Base-by-base conservation (phyloP, 2,797 vertebrate species). In the Chrysocyon brachyurus region DNA sequence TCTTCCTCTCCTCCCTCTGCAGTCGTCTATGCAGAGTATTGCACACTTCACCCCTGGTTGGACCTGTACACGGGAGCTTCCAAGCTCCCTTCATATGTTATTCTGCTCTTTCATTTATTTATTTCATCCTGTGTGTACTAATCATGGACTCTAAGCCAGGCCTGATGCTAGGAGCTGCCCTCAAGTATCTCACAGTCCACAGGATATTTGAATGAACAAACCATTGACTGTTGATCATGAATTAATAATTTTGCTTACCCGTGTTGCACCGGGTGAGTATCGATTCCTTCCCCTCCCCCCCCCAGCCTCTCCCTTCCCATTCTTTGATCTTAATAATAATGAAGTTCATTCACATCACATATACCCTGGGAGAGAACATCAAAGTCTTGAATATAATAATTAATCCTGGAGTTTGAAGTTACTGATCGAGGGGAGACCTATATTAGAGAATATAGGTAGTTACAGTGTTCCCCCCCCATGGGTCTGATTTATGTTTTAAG, bases 301-400 rank as follows among this genome's bases (percentile, higher is more conserved):
- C 36, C 59, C 52, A 92, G 12, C 36, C n/a, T 92, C 11, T 93
- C 72, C 56, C 22, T 78, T 94, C 36, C 28, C 15, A 24, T 88
- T 77, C 87, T 96, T 97, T 98, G 36, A 97, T 98, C 70, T 61
- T 56, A 90, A 57, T 82, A 88, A 92, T 94, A 97, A 97, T 75
- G 70, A 93, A 95, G 95, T 97, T 96, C 95, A 96, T 96, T 97
- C 96, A 59, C 57, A 31, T 97, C 88, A 96, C 91, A 93, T 97
- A 61, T 93, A 68, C 77, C 57, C 81, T 93, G 91, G 95, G 93
- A 96, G 81, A 96, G 56, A 96, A 94, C 86, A 98, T 88, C 26
- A 84, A 95, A 98, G 96, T 52, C 88, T 40, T 14, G 24, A 2
- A 70, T 77, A 64, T 90, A 49, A 82, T 96, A 40, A 94, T 94